A percentile compares a stretch with the other conserved stretches of the same genome.
These are phyloP conservation scores for Beroe forskalii DNA, from an alignment of 37 sponge, comb jelly and placozoan species.

Conservation along the genomic window DNA sequence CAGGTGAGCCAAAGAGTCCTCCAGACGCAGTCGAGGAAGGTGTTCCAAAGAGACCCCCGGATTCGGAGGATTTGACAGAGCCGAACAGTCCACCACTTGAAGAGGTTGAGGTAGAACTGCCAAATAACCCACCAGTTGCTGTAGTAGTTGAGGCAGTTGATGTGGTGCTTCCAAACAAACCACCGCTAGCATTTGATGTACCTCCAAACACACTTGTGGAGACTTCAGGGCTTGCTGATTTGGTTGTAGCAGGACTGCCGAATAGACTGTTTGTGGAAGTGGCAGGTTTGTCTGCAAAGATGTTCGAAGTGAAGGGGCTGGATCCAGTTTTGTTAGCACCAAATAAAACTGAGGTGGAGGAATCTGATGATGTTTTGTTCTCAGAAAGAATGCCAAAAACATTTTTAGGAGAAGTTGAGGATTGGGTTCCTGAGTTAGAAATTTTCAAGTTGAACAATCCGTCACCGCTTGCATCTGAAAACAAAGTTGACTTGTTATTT, in stretches of 20 bases:
- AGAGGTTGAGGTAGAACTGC: neutral
- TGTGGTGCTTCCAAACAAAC: neutral
- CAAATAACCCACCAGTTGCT: neutral
- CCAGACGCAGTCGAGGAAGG: neutral
- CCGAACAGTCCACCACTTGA: constrained; percentile 31
- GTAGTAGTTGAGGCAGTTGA: neutral
- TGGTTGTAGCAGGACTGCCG: neutral
- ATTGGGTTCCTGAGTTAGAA: neutral
- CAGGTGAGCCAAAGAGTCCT: neutral
- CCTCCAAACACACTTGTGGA: neutral
- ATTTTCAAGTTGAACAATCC: constrained; percentile 11
- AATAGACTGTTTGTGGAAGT: neutral
- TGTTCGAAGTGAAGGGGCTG: constrained; percentile 35
- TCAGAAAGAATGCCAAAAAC: neutral
- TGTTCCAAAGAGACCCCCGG: neutral
- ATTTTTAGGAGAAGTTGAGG: constrained; percentile 1
- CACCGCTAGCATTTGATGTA: neutral
- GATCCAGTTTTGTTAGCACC: neutral
- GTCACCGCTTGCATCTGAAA: constrained; percentile 10
- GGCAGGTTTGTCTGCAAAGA: constrained; percentile 3
- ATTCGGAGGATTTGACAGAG: neutral
- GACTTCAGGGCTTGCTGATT: neutral
- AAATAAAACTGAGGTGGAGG: neutral
- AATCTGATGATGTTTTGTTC: neutral
- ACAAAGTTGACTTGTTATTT: neutral